A percentile compares a stretch with the other conserved stretches of the same genome.
These are phyloP conservation scores for Hypselothyrea guttata DNA, from an alignment of 2,888 invertebrate species.

Conservation along the genomic window DNA sequence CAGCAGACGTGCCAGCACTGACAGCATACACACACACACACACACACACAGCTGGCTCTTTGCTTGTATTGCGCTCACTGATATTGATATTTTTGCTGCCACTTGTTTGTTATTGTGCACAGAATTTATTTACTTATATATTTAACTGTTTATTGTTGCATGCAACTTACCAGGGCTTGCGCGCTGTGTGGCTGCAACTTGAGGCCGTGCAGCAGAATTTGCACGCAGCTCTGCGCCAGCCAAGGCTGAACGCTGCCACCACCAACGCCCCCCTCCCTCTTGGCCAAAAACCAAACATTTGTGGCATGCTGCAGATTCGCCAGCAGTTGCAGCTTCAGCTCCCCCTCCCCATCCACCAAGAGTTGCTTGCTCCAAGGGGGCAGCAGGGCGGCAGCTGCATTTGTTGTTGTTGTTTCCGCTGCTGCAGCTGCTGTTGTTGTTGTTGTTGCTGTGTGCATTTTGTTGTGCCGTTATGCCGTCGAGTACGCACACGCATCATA, in stretches of 20 bases:
- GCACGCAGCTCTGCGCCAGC: slow-evolving; percentile 59
- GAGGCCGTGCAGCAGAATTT: slow-evolving; percentile 70
- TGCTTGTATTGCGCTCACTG: background rate
- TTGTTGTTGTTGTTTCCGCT: slow-evolving; percentile 3
- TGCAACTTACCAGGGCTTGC: slow-evolving; percentile 27
- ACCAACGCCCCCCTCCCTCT: slow-evolving; percentile 32
- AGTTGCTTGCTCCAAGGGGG: too few relatives aligned
- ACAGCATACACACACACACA: background rate
- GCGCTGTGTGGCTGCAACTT: slow-evolving; percentile 33
- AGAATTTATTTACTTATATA: too few relatives aligned
- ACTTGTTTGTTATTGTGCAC: too few relatives aligned
- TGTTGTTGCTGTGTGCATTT: slow-evolving; percentile 27
- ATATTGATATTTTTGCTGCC: too few relatives aligned
- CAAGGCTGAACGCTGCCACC: slow-evolving; percentile 36
- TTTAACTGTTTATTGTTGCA: too few relatives aligned
- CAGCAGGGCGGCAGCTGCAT: background rate
- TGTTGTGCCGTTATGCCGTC: slow-evolving; percentile 1
- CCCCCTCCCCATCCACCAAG: too few relatives aligned
- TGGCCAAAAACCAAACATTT: slow-evolving; percentile 59
- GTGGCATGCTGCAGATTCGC: slow-evolving; percentile 52
- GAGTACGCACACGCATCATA: slow-evolving; percentile 23
- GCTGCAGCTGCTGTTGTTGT: slow-evolving; percentile 10
- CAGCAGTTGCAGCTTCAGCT: slow-evolving; percentile 35
- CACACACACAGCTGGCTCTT: too few relatives aligned
- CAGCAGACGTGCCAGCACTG: too few relatives aligned